Evolutionary conservation across 2,797 vertebrate genomes (phyloP).

Genomic region (Ibycter americanus): DNA sequence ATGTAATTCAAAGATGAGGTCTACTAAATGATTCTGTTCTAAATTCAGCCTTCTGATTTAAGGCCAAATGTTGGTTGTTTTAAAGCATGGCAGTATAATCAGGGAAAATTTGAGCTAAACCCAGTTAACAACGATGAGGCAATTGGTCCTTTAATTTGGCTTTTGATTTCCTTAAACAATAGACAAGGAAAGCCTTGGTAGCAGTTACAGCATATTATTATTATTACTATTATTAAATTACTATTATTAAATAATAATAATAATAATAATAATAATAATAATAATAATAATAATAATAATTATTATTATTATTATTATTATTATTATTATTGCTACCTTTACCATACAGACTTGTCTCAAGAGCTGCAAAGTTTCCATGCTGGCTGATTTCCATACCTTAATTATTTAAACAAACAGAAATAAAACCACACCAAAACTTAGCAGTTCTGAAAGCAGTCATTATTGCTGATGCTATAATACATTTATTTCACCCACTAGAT

Average conservation of each 20-base stretch:
- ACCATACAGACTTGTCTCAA: not conserved
- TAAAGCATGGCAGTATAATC: not conserved
- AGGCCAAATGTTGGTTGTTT: not conserved
- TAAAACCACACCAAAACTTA: not conserved
- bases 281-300: no score
- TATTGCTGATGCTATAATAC: not conserved
- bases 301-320: not conserved
- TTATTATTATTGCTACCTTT: not conserved
- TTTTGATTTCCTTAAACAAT: not conserved
- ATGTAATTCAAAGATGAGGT: not conserved
- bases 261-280: no score
- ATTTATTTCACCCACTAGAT: not conserved
- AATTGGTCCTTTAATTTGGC: slow-evolving; percentile 1
- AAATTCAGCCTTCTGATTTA: not conserved
- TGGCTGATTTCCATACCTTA: not conserved
- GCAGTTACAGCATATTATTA: not conserved
- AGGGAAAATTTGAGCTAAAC: not conserved
- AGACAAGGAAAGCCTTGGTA: not conserved
- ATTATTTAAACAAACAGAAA: slow-evolving; percentile 5
- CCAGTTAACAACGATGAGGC: not conserved
- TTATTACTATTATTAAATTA: not conserved
- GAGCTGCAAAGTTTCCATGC: not conserved
- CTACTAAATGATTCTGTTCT: not conserved
- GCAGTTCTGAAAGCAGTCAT: not conserved
- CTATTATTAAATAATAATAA: not conserved